Conservation (phyloP, 2,797 vertebrate genomes). For the Picus viridis region DNA sequence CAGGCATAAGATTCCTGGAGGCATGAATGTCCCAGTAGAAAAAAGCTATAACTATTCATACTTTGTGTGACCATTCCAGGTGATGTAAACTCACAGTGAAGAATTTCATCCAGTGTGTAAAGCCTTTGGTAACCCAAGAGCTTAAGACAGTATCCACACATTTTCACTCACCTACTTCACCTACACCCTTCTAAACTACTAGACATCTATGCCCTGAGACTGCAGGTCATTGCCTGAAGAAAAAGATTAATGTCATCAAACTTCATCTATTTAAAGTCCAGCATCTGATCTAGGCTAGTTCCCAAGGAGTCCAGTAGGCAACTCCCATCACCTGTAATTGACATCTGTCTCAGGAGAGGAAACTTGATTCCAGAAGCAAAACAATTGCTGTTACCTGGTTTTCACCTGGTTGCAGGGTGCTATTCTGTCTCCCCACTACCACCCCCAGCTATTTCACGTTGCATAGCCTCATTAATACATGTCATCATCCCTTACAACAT, state of each 20-base stretch:
- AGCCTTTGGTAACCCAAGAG: neutral
- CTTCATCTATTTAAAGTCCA: neutral
- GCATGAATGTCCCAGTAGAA: rapidly evolving
- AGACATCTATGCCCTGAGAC: neutral
- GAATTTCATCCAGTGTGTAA: neutral
- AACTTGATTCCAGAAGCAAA: neutral
- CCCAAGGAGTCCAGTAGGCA: neutral
- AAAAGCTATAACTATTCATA: neutral
- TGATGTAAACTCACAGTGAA: neutral
- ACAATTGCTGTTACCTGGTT: neutral
- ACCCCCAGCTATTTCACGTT: rapidly evolving
- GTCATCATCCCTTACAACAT: neutral
- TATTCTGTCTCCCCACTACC: rapidly evolving
- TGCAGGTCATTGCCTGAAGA: neutral
- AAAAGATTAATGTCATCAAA: neutral
- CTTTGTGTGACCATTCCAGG: neutral
- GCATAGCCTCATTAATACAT: neutral
- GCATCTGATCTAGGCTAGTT: neutral
- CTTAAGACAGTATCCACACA: neutral
- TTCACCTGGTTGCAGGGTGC: neutral
- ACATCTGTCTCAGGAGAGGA: neutral
- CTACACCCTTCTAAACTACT: neutral
- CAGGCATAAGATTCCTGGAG: neutral
- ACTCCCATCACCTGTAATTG: neutral
- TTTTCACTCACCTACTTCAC: neutral